Percentiles rank a stretch among this genome's conserved stretches.
Evolutionary conservation across 1,140 invertebrate genomes (phyloP).

Genomic region (Medauroidea extradentata): DNA sequence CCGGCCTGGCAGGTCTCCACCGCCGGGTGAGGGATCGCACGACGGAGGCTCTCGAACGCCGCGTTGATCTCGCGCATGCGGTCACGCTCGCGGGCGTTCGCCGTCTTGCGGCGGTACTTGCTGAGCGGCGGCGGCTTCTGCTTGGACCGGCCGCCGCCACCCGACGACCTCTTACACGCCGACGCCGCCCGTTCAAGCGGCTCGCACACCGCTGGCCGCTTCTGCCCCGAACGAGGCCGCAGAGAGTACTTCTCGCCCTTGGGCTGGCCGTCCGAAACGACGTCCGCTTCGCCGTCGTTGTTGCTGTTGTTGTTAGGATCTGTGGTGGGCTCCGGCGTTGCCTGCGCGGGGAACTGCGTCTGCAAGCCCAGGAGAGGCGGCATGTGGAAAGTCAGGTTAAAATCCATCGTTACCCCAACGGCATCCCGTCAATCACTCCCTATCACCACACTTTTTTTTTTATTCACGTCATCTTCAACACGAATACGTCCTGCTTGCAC

Average conservation of each 20-base stretch:
- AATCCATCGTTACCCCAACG: no score
- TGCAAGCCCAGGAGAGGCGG: no score
- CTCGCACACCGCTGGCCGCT: background rate
- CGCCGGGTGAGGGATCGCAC: constrained; percentile 58
- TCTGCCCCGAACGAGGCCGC: background rate
- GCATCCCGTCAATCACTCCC: no score
- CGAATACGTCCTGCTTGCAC: no score
- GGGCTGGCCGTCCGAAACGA: background rate
- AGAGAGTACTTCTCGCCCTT: constrained; percentile 3
- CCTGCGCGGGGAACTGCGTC: background rate
- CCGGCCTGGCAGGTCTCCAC: constrained; percentile 17
- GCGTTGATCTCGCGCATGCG: constrained; percentile 86
- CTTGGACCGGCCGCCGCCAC: background rate
- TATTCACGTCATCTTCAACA: no score
- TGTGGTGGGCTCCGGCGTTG: background rate
- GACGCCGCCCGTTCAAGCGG: background rate
- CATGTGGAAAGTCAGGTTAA: no score
- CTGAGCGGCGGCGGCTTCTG: constrained; percentile 74
- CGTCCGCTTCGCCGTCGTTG: background rate
- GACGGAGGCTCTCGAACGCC: constrained; percentile 74
- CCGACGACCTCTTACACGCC: background rate
- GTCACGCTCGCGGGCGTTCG: constrained; percentile 78
- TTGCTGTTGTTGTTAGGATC: background rate
- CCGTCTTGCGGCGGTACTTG: constrained; percentile 84
- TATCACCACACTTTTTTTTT: no score